Conservation (phyloP, 2,888 invertebrate species). For the Notodonta dromedarius region DNA sequence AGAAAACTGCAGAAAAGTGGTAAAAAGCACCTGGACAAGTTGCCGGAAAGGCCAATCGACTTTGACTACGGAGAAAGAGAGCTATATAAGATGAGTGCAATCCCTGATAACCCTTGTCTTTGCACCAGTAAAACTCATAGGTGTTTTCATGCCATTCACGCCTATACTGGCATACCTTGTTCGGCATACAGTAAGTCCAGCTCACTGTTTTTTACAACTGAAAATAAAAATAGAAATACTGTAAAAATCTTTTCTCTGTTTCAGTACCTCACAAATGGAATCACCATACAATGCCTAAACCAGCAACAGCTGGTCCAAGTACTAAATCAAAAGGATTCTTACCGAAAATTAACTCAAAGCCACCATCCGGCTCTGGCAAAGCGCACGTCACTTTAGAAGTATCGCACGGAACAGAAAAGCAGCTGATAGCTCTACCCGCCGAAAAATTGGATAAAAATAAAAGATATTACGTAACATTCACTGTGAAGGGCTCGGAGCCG, state of each 20-base stretch:
- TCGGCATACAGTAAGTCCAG: constrained; percentile 92
- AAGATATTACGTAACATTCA: constrained; percentile 96
- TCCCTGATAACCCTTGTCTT: constrained; percentile 89
- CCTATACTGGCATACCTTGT: constrained; percentile 95
- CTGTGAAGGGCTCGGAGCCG: constrained; percentile 90
- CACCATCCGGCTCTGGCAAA: constrained; percentile 64
- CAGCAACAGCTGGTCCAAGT: constrained; percentile 80
- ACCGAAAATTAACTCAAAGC: constrained; percentile 86
- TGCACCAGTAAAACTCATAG: constrained; percentile 95
- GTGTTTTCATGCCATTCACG: constrained; percentile 95
- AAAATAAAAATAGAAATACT: not conserved
- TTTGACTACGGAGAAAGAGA: constrained; percentile 81
- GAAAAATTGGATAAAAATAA: constrained; percentile 94
- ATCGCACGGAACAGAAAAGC: constrained; percentile 92
- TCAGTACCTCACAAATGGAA: constrained; percentile 90
- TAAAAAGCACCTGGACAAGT: constrained; percentile 85
- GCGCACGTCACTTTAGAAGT: constrained; percentile 90
- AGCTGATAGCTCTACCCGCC: constrained; percentile 94
- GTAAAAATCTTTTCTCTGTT: constrained; percentile 43
- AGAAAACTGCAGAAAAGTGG: constrained; percentile 90
- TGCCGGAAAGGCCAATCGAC: constrained; percentile 82
- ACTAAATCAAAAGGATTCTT: constrained; percentile 85
- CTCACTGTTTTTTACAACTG: not conserved
- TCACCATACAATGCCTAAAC: constrained; percentile 91
- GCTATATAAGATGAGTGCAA: constrained; percentile 86